Evolutionary conservation across 1,140 invertebrate genomes (phyloP), one percentile per base, ranked within the genome.

Genomic region (Thrips palmi): DNA sequence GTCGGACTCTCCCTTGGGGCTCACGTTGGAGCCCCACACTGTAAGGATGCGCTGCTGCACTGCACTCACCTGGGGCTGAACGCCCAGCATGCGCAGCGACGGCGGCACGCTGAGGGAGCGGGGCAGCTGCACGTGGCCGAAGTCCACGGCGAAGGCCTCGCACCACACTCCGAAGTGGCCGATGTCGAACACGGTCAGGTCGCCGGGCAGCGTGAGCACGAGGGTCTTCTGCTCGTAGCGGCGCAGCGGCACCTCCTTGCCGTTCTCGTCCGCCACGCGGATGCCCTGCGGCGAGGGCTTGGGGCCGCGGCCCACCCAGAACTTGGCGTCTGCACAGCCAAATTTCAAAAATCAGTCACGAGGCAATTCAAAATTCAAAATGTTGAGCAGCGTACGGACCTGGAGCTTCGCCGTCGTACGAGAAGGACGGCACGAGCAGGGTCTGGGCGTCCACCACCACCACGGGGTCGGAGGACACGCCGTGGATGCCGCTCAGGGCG

Each of bases 371-470:
- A 45, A 38, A 24, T 40, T 29, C 6, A 15, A n/a, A 19, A 19
- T 34, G 27, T 19, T 17, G 22, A 22, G 22, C 20, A 11, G 8
- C 32, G 37, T 21, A 55, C 61, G 62, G 54, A 86, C 84, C 83
- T 58, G 85, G 85, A 36, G 84, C 84, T 57, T 81, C 77, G 34
- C 84, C 85, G 48, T 91, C 85, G 49, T 88, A 88, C 19, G 74
- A 81, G 49, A 91, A 84, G 53, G 78, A 75, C 1, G 83, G 82
- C 35, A 91, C 68, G 37, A 91, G 64, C 31, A 91, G 65, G 6
- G 86, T 91, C 59, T 91, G 86, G 2, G 84, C 82, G 56, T 91
- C 86, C 4, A 91, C 82, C 30, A 87, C 68, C 3, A 87, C 80
- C 44, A 89, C 72, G 30, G 77, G 74, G 43, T 86, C 84, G 0